Evolutionary conservation across 2,797 vertebrate species (phyloP), one percentile per base, ranked within the genome.

Genomic region (Platalea minor): DNA sequence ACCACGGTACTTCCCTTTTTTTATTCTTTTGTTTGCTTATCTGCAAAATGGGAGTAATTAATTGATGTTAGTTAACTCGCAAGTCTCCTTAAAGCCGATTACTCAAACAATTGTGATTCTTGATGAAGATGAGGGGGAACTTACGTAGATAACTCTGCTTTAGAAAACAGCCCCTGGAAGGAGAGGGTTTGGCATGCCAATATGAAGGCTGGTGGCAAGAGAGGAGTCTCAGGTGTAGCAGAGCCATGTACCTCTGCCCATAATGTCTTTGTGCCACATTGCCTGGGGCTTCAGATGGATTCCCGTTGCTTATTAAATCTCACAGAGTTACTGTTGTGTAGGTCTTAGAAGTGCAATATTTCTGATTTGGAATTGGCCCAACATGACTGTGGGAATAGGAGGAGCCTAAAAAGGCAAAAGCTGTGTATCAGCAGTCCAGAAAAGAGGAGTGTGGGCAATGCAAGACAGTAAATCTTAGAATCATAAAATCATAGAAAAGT

Each of bases 41-140:
- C 59, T 93, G 59, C 31, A 74, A 88, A 96, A 91, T 63, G 25
- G 23, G 46, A 92, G 43, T 82, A 67, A 91, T 87, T 91, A 95
- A 85, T 93, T 94, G 54, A 63, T 89, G 72, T 35, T 95, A 29
- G 82, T 94, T 85, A 86, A 88, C 50, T 85, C 37, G 24, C 13
- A 37, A 80, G 50, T 76, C 64, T 65, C 17, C 56, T 78, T 81
- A 75, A 95, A 90, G 73, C 79, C 0, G 5, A 54, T 93, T 88
- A 84, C 60, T 85, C 65, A 72, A 89, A 85, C 63, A 72, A 25
- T 45, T 75, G 41, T 26, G 16, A 54, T 93, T 89, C 45, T 20
- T 84, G 41, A n/a, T 88, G 82, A 85, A 60, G 85, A 50, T 19
- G 35, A 46, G 48, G 70, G 18, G 65, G 68, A 91, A 50, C 61